Percentiles rank a stretch among this genome's conserved stretches.
These are phyloP conservation scores for Nomada ruficornis DNA, from an alignment of 2,888 invertebrate genomes.

Conservation along the genomic window DNA sequence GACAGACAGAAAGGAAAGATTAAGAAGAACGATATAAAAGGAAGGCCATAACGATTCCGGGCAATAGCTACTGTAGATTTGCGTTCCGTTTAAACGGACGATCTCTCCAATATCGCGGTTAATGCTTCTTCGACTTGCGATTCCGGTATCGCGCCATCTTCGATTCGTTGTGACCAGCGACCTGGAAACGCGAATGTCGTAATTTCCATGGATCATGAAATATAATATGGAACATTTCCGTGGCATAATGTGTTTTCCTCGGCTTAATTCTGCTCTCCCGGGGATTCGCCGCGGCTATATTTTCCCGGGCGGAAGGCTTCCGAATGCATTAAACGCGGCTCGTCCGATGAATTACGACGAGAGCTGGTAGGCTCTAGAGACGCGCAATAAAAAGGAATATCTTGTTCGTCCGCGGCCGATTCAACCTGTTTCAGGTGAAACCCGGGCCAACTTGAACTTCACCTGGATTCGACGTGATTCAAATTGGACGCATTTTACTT, in stretches of 20 bases:
- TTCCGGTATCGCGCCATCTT: not conserved
- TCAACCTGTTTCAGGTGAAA: not conserved
- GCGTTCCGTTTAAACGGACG: not conserved
- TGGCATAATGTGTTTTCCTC: conserved; percentile 25
- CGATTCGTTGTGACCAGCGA: conserved; percentile 2
- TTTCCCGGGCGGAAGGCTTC: conserved; percentile 10
- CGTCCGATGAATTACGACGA: conserved; percentile 31
- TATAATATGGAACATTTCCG: conserved; percentile 20
- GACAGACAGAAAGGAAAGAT: too few species aligned
- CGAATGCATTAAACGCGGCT: conserved; percentile 30
- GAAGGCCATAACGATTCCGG: too few species aligned
- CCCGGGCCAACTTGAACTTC: not conserved
- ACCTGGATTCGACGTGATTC: not conserved
- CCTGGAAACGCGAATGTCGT: conserved; percentile 1
- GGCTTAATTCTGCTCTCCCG: conserved; percentile 21
- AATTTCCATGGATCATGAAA: conserved; percentile 25
- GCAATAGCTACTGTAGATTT: not conserved
- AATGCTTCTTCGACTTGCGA: not conserved
- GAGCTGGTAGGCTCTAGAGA: not conserved
- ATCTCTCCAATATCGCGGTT: not conserved
- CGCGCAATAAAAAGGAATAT: conserved; percentile 24
- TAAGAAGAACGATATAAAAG: too few species aligned
- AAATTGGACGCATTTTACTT: not conserved
- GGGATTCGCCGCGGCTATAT: conserved; percentile 20
- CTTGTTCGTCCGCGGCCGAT: conserved; percentile 4